Percentiles rank a stretch among this genome's conserved stretches.
phyloP scores from a whole-genome alignment of 2,113 vertebrate species.

The Edolisoma coerulescens region DNA sequence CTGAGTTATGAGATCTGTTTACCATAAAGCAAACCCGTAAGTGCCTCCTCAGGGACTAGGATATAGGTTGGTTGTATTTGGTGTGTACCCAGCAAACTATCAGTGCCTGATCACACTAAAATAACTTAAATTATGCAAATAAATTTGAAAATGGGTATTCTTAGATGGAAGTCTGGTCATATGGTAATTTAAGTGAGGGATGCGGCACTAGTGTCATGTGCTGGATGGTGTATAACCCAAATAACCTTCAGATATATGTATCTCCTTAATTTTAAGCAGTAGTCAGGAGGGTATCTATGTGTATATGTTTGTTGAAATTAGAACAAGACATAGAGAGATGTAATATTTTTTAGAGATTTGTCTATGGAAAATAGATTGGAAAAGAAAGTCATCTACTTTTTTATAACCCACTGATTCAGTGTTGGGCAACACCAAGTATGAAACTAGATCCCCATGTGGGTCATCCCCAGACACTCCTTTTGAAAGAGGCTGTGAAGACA shows the following conservation, averaged over 20 bases:
- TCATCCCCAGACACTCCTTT: not conserved
- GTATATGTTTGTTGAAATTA: not conserved
- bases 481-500: not conserved
- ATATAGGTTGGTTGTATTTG: not conserved
- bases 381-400: not conserved
- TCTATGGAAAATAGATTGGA: not conserved
- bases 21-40: accelerated
- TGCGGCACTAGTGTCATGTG: not conserved
- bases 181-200: not conserved
- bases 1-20: not conserved
- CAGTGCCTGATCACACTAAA: not conserved
- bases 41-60: not conserved
- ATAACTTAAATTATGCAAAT: not conserved
- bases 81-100: not conserved
- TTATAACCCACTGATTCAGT: not conserved
- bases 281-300: not conserved
- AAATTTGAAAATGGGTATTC: constrained; percentile 8
- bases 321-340: not conserved
- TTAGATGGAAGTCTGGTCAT: not conserved
- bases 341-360: not conserved
- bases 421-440: not conserved
- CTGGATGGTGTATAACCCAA: not conserved
- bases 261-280: not conserved
- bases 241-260: not conserved
- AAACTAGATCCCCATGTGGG: not conserved